Percentiles rank a stretch among this genome's conserved stretches.
Conservation (phyloP, 2,113 vertebrate species). For the Melanotaenia duboulayi region DNA sequence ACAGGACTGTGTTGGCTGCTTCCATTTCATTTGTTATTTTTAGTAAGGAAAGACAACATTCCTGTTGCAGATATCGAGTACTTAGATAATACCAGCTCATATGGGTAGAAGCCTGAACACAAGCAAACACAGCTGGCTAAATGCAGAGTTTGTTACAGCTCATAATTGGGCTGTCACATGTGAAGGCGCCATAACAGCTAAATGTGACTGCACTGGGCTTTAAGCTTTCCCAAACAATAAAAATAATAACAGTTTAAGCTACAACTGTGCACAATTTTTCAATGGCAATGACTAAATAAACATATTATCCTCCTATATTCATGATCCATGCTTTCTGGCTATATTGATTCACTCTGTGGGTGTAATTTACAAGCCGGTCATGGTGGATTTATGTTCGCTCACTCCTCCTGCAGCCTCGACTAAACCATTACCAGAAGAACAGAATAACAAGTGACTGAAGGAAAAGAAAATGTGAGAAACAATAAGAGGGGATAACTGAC, state of each 20-base stretch:
- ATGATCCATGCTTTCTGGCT: constrained; percentile 1
- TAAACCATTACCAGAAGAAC: constrained; percentile 38
- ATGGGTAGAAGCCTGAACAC: constrained; percentile 19
- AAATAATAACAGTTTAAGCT: neutral
- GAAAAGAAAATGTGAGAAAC: neutral
- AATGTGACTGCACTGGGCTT: neutral
- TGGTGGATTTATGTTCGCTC: constrained; percentile 44
- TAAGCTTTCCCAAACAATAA: neutral
- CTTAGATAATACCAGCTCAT: constrained; percentile 40
- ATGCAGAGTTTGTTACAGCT: neutral
- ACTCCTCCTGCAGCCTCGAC: constrained; percentile 39
- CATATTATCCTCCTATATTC: neutral
- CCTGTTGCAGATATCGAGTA: constrained; percentile 45
- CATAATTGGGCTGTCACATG: neutral
- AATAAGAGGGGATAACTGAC: neutral
- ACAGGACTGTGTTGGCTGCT: constrained; percentile 57
- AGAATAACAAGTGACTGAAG: constrained; percentile 21
- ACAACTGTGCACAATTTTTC: neutral
- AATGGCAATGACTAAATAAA: neutral
- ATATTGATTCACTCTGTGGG: constrained; percentile 23
- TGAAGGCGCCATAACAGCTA: neutral
- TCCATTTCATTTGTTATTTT: constrained; percentile 62
- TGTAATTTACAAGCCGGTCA: constrained; percentile 51
- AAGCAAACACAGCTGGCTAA: constrained; percentile 1
- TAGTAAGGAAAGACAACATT: constrained; percentile 51